Percentiles rank a stretch among this genome's conserved stretches.
These are phyloP conservation scores for Gandaritis pyraliata DNA, from an alignment of 2,888 invertebrate genomes.

Conservation along the genomic window DNA sequence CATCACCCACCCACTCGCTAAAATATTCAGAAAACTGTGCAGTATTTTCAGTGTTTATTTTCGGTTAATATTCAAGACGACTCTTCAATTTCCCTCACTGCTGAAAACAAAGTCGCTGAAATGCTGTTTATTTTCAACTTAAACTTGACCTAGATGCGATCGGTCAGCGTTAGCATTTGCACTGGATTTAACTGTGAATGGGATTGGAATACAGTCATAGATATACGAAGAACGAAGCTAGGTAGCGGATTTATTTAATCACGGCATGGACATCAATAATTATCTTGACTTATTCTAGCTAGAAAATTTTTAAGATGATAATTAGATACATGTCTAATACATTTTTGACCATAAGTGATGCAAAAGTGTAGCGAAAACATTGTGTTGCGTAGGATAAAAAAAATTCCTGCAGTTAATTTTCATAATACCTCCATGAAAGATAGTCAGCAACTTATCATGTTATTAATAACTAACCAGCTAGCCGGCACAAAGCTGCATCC, in stretches of 20 bases:
- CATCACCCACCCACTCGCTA: neutral
- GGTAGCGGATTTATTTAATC: too few species aligned
- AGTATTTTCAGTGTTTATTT: conserved; percentile 16
- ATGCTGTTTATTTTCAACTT: conserved; percentile 34
- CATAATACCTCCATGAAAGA: conserved; percentile 5
- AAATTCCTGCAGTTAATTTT: too few species aligned
- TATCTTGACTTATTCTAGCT: too few species aligned
- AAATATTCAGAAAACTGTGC: neutral
- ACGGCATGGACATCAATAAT: too few species aligned
- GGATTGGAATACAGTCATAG: conserved; percentile 4
- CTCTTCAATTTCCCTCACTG: conserved; percentile 28
- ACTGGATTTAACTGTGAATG: conserved; percentile 16
- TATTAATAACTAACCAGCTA: conserved; percentile 12
- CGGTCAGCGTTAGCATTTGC: conserved; percentile 20
- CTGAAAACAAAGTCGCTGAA: conserved; percentile 35
- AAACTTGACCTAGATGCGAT: conserved; percentile 41
- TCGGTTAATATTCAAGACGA: conserved; percentile 21
- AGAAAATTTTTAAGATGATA: too few species aligned
- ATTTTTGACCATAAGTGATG: too few species aligned
- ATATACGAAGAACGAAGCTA: too few species aligned
- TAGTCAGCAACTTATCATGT: conserved; percentile 3
- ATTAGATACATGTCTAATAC: too few species aligned
- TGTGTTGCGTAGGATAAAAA: too few species aligned
- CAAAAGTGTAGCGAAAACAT: too few species aligned
- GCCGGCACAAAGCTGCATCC: conserved; percentile 19